These are phyloP conservation scores for Styela plicata DNA, from an alignment of 23 tunicate species.

Conservation along the genomic window DNA sequence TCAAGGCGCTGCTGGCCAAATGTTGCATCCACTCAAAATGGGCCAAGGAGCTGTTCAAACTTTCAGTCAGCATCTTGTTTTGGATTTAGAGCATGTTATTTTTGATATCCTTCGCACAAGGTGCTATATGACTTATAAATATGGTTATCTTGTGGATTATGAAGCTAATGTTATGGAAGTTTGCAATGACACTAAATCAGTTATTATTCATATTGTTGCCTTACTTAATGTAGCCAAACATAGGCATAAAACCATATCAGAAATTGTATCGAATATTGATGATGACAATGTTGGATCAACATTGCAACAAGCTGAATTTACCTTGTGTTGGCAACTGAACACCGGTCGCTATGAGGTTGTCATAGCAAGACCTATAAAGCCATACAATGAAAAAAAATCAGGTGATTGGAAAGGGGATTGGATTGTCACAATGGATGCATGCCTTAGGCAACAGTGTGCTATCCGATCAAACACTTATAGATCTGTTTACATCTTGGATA, in stretches of 20 bases:
- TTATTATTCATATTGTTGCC: slow-evolving; percentile 58
- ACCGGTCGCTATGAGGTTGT: slow-evolving; percentile 96
- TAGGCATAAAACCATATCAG: slow-evolving; percentile 26
- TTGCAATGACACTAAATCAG: slow-evolving; percentile 63
- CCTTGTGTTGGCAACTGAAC: slow-evolving; percentile 62
- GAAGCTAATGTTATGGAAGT: slow-evolving; percentile 80
- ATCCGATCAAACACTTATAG: slow-evolving; percentile 30
- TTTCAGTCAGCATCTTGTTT: slow-evolving; percentile 69
- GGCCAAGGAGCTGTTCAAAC: slow-evolving; percentile 14
- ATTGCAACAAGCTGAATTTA: slow-evolving; percentile 67
- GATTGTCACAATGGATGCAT: slow-evolving; percentile 22
- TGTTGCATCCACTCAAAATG: slow-evolving; percentile 18
- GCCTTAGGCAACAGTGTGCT: slow-evolving; percentile 40
- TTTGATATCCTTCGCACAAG: slow-evolving; percentile 77
- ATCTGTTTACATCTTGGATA: slow-evolving; percentile 50
- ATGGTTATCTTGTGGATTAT: slow-evolving; percentile 74
- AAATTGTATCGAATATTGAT: slow-evolving; percentile 6
- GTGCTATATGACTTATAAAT: slow-evolving; percentile 80
- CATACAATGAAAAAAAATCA: slow-evolving; percentile 36
- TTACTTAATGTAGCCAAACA: slow-evolving; percentile 39
- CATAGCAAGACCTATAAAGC: slow-evolving; percentile 60
- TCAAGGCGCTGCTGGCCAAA: slow-evolving; percentile 37
- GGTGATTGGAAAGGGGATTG: slow-evolving; percentile 56
- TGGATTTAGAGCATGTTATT: slow-evolving; percentile 89
- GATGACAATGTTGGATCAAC: slow-evolving; percentile 11